Conservation (phyloP, 2,888 invertebrate species). For the Dicranocentrus wangi region DNA sequence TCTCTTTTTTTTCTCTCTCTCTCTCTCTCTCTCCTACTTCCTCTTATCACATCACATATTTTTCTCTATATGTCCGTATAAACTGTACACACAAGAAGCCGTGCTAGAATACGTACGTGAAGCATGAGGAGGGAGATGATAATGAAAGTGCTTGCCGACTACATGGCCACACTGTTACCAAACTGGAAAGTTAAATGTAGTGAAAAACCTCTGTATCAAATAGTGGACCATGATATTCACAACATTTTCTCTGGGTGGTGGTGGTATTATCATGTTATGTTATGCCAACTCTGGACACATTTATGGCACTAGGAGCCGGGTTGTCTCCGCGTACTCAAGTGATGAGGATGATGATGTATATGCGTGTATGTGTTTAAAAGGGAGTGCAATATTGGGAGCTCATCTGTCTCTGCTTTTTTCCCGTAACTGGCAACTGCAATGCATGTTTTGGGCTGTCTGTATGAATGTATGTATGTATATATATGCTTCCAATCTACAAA, state of each 20-base stretch:
- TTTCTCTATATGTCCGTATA: too few relatives aligned
- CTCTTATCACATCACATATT: too few relatives aligned
- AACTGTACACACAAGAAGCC: too few relatives aligned
- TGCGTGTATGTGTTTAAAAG: not conserved
- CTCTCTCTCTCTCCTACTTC: too few relatives aligned
- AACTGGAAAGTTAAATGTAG: conserved; percentile 54
- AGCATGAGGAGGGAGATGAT: conserved; percentile 4
- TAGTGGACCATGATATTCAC: conserved; percentile 9
- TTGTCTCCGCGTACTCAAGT: conserved; percentile 39
- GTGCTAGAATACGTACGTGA: conserved; percentile 1
- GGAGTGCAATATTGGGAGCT: conserved; percentile 4
- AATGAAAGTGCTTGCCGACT: conserved; percentile 4
- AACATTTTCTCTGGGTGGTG: conserved; percentile 2
- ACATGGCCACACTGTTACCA: conserved; percentile 4
- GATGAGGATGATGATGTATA: conserved; percentile 24
- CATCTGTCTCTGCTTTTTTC: conserved; percentile 34
- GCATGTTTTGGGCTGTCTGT: not conserved
- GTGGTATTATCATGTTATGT: conserved; percentile 6
- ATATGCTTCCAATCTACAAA: conserved; percentile 26
- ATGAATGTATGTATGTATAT: conserved; percentile 13
- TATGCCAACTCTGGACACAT: conserved; percentile 20
- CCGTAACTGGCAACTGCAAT: not conserved
- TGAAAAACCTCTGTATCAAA: conserved; percentile 47
- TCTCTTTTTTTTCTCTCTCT: too few relatives aligned
- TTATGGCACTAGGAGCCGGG: conserved; percentile 35